Evolutionary conservation across 1,140 invertebrate genomes (phyloP).

Genomic region (Carcinoscorpius rotundicauda): DNA sequence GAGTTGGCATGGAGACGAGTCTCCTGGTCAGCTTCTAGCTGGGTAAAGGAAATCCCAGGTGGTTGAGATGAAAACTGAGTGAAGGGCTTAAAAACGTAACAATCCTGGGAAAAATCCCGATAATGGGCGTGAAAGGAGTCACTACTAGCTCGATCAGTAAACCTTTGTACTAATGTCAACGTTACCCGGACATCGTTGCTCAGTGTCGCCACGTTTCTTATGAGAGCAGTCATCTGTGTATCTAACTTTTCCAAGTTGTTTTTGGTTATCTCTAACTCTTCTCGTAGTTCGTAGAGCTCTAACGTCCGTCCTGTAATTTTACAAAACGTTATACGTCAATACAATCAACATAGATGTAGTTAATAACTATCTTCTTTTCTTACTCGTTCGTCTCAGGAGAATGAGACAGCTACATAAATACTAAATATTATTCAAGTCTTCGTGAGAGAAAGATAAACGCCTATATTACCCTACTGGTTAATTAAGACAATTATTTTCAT

Average conservation of each 20-base stretch:
- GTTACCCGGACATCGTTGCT: slow-evolving; percentile 53
- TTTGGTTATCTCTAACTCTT: slow-evolving; percentile 39
- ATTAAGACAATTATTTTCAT: too few species aligned
- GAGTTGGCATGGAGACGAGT: slow-evolving; percentile 3
- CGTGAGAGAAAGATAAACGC: too few species aligned
- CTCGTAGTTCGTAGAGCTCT: slow-evolving; percentile 44
- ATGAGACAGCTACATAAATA: too few species aligned
- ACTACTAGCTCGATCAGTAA: slow-evolving; percentile 4
- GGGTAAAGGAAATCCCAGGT: slow-evolving; percentile 5
- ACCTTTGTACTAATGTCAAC: slow-evolving; percentile 11
- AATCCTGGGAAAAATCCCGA: slow-evolving; percentile 10
- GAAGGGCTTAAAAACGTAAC: slow-evolving; percentile 1
- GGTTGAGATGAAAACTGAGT: slow-evolving; percentile 12
- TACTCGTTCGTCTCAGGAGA: too few species aligned
- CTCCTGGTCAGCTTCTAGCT: neutral
- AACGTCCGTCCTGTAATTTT: slow-evolving; percentile 9
- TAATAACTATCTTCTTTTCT: too few species aligned
- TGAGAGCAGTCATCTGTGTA: slow-evolving; percentile 62
- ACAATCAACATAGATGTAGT: too few species aligned
- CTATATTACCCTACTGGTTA: too few species aligned
- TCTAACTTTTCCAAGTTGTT: slow-evolving; percentile 63
- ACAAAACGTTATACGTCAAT: too few species aligned
- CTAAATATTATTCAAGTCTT: too few species aligned
- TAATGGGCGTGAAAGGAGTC: slow-evolving; percentile 8
- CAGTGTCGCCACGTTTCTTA: slow-evolving; percentile 68